Conservation (phyloP, 2,797 vertebrate species). For the Lutjanus argentimaculatus region DNA sequence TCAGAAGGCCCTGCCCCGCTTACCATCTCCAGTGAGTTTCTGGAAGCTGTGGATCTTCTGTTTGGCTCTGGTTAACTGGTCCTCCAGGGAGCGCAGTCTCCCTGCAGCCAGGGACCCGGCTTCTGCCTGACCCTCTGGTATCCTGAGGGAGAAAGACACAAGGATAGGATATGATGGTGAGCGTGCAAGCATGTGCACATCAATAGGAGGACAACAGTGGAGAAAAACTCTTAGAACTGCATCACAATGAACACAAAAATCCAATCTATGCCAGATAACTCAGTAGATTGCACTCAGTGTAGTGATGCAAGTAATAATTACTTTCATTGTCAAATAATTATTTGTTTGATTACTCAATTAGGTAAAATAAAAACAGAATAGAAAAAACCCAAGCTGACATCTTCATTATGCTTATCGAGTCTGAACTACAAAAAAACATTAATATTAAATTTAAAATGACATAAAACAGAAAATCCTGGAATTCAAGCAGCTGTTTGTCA, state of each 20-base stretch:
- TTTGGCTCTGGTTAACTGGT: constrained; percentile 96
- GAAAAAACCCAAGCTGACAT: neutral
- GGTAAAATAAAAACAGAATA: neutral
- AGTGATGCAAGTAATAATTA: neutral
- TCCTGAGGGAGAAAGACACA: constrained; percentile 82
- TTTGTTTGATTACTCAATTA: neutral
- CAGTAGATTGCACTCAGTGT: neutral
- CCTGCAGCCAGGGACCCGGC: constrained; percentile 91
- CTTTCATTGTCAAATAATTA: neutral
- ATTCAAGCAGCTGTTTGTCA: neutral
- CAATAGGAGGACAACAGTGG: neutral
- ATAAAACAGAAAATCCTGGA: neutral
- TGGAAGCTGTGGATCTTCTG: constrained; percentile 98
- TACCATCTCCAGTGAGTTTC: constrained; percentile 93
- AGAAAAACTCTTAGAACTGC: constrained; percentile 10
- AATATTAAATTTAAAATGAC: neutral
- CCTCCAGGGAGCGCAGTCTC: constrained; percentile 94
- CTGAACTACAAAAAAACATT: neutral
- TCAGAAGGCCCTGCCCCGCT: constrained; percentile 55
- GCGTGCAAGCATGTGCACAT: constrained; percentile 8
- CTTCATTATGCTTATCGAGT: neutral
- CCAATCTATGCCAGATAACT: neutral
- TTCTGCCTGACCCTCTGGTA: constrained; percentile 95
- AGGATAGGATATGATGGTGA: constrained; percentile 22
- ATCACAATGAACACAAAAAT: neutral